Conservation (phyloP, 1,140 invertebrate genomes). For the Saccostrea glomerata region DNA sequence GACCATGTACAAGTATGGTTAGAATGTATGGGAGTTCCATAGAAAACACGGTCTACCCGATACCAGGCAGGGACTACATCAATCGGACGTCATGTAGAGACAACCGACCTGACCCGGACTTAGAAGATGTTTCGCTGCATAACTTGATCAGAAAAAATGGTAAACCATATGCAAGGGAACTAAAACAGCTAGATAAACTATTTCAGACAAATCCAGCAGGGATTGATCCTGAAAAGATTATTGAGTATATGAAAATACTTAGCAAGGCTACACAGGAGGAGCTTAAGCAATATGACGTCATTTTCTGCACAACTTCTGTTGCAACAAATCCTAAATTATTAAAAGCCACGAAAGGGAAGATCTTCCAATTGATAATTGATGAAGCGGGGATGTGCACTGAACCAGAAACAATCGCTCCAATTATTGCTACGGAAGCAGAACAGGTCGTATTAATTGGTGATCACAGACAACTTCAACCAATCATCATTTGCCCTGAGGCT, state of each 20-base stretch:
- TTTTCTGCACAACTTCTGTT: slow-evolving; percentile 60
- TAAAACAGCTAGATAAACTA: slow-evolving; percentile 53
- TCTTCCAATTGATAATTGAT: slow-evolving; percentile 71
- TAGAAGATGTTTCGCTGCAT: slow-evolving; percentile 59
- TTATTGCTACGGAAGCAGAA: slow-evolving; percentile 64
- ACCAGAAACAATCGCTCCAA: slow-evolving; percentile 72
- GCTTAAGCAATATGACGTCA: slow-evolving; percentile 56
- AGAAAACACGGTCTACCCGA: slow-evolving; percentile 56
- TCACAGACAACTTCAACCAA: slow-evolving; percentile 73
- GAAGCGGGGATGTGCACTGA: slow-evolving; percentile 76
- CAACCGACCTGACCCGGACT: slow-evolving; percentile 29
- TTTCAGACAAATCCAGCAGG: slow-evolving; percentile 43
- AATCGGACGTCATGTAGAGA: slow-evolving; percentile 33
- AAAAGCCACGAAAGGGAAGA: slow-evolving; percentile 35
- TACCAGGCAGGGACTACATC: slow-evolving; percentile 48
- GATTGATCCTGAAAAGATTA: slow-evolving; percentile 27
- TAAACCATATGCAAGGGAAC: slow-evolving; percentile 55
- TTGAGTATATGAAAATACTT: slow-evolving; percentile 55
- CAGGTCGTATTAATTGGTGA: slow-evolving; percentile 77
- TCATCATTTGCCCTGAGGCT: slow-evolving; percentile 67
- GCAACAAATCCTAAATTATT: slow-evolving; percentile 54
- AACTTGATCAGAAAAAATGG: slow-evolving; percentile 58
- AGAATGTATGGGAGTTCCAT: slow-evolving; percentile 59
- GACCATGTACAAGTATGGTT: slow-evolving; percentile 53
- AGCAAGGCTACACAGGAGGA: slow-evolving; percentile 56